These are phyloP conservation scores for Cantharis rufa DNA, from an alignment of 2,888 invertebrate species.

Conservation along the genomic window DNA sequence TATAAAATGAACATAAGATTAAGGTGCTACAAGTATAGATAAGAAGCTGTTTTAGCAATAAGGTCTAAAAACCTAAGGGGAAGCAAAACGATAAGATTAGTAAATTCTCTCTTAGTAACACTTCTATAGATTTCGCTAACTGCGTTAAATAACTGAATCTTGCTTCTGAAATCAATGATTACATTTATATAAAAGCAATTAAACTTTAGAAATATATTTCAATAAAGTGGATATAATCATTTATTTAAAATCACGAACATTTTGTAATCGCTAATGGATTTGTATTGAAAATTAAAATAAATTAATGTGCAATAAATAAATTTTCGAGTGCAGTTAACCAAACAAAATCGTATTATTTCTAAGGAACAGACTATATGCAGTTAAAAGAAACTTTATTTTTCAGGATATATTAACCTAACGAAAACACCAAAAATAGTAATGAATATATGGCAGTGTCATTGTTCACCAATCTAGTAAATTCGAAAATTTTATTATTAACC, in stretches of 20 bases:
- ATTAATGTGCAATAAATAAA: not conserved
- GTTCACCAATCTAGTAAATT: not conserved
- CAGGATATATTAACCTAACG: too few species aligned
- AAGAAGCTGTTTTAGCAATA: conserved; percentile 3
- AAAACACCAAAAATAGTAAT: too few species aligned
- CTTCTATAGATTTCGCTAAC: conserved; percentile 2
- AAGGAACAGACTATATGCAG: too few species aligned
- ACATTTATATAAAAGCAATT: conserved; percentile 4
- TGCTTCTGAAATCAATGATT: conserved; percentile 1
- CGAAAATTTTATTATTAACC: not conserved
- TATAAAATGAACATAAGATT: not conserved
- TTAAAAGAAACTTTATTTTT: too few species aligned
- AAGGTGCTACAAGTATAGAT: not conserved
- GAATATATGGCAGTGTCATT: too few species aligned
- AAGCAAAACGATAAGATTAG: conserved; percentile 3
- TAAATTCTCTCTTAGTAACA: conserved; percentile 3
- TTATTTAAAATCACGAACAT: conserved; percentile 1
- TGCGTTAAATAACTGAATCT: conserved; percentile 3
- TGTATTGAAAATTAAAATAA: conserved; percentile 8
- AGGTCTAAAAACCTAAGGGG: not conserved
- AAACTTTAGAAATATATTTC: conserved; percentile 5
- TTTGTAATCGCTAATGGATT: conserved; percentile 3
- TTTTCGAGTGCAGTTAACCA: not conserved
- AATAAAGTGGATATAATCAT: not conserved
- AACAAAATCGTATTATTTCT: too few species aligned